A percentile compares a stretch with the other conserved stretches of the same genome.
Evolutionary conservation across 2,113 vertebrate genomes (phyloP).

Genomic region (Sebastes schlegelii): DNA sequence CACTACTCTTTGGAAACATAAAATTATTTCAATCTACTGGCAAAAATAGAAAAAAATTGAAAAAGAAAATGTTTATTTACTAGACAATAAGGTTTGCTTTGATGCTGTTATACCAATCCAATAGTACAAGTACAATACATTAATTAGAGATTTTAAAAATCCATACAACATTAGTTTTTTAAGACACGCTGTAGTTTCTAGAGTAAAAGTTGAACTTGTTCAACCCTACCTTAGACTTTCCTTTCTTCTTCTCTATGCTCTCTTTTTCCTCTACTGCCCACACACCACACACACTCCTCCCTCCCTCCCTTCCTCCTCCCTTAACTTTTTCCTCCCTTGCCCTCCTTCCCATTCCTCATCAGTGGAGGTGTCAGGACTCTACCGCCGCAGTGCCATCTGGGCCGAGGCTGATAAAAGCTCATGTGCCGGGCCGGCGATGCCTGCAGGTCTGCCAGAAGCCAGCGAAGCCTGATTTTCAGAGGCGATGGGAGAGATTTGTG

Average conservation of each 20-base stretch:
- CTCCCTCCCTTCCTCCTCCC: constrained; percentile 11
- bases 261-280: constrained; percentile 40
- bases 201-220: constrained; percentile 21
- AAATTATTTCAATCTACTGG: not conserved
- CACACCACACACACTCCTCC: not conserved
- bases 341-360: constrained; percentile 67
- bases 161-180: not conserved
- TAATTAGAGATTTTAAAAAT: not conserved
- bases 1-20: not conserved
- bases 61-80: no score
- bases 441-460: constrained; percentile 77
- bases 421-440: constrained; percentile 77
- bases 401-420: constrained; percentile 85
- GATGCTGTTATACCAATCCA: not conserved
- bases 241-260: constrained; percentile 27
- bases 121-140: not conserved
- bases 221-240: constrained; percentile 4
- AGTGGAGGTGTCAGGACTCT: constrained; percentile 72
- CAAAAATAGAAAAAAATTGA: not conserved
- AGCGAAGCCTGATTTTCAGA: constrained; percentile 79
- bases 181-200: not conserved
- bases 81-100: not conserved
- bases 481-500: constrained; percentile 79
- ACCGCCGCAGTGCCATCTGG: constrained; percentile 80
- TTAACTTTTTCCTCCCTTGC: constrained; percentile 39